Percentiles rank a stretch among this genome's conserved stretches.
phyloP scores from a whole-genome alignment of 2,888 invertebrate genomes.

The Marasmarcha lunaedactyla region DNA sequence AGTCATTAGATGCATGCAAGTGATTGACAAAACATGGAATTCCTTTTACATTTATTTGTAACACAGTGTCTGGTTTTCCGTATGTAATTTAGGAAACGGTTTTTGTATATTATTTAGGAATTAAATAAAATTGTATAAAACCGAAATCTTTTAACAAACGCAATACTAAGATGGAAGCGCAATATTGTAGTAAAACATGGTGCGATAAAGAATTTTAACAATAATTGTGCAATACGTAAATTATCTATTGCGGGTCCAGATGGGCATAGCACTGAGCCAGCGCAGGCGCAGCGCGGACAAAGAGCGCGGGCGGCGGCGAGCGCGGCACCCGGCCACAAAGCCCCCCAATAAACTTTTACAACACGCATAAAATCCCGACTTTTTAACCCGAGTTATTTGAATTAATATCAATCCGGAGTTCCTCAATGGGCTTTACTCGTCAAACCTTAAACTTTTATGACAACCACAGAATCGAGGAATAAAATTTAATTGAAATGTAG shows the following conservation, averaged over 20 bases:
- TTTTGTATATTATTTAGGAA: too few relatives aligned
- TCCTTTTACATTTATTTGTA: too few relatives aligned
- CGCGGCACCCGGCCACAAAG: conserved; percentile 65
- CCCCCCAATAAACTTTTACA: conserved; percentile 68
- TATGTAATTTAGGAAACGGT: too few relatives aligned
- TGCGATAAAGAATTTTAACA: too few relatives aligned
- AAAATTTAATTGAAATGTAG: conserved; percentile 70
- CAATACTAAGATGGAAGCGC: too few relatives aligned
- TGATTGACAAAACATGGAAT: too few relatives aligned
- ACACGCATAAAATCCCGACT: conserved; percentile 67
- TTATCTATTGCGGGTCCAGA: neutral
- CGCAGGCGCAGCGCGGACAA: conserved; percentile 23
- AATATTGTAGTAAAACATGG: too few relatives aligned
- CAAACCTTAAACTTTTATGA: conserved; percentile 69
- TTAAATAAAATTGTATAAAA: too few relatives aligned
- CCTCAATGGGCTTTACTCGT: conserved; percentile 70
- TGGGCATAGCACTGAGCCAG: neutral
- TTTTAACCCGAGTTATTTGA: conserved; percentile 70
- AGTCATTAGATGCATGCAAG: too few relatives aligned
- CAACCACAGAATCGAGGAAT: conserved; percentile 64
- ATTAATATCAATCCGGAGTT: conserved; percentile 70
- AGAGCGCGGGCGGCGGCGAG: conserved; percentile 55
- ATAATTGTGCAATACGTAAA: neutral
- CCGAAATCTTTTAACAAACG: too few relatives aligned
- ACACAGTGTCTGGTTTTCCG: too few relatives aligned